Evolutionary conservation across 2,113 vertebrate genomes (phyloP).

Genomic region (Theristicus caerulescens): DNA sequence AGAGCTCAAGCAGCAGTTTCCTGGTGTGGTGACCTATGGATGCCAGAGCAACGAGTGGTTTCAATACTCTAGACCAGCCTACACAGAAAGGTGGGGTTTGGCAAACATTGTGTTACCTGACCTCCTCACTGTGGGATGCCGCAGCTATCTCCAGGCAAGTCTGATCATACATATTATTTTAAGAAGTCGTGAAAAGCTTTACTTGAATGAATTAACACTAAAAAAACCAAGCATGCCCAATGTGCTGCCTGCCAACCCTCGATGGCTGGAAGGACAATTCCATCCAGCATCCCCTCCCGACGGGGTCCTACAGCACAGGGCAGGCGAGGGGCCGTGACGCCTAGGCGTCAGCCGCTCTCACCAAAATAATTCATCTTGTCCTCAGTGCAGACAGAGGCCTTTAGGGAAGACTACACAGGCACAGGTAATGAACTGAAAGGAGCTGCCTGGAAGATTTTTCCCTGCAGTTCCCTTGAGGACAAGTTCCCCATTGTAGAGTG

Average conservation of each 20-base stretch:
- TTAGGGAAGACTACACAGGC: fast-evolving
- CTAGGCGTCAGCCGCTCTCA: background rate
- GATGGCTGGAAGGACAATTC: background rate
- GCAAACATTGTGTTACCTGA: background rate
- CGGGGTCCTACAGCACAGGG: fast-evolving
- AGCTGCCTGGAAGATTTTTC: background rate
- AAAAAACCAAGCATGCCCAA: background rate
- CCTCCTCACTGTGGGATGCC: background rate
- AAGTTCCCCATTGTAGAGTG: fast-evolving
- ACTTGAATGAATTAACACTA: background rate
- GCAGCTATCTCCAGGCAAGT: background rate
- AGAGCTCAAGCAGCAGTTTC: background rate
- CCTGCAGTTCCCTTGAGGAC: background rate
- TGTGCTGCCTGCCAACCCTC: background rate
- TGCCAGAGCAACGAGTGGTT: background rate
- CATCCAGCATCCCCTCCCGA: background rate
- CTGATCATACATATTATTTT: no score
- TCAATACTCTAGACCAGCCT: background rate
- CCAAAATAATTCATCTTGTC: background rate
- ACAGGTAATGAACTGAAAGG: no score
- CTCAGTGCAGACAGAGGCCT: background rate
- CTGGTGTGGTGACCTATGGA: background rate
- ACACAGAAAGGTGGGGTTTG: no score
- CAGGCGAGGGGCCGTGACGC: background rate
- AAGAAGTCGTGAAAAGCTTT: background rate